phyloP scores from a whole-genome alignment of 2,113 vertebrate genomes.

The Ochotona princeps region DNA sequence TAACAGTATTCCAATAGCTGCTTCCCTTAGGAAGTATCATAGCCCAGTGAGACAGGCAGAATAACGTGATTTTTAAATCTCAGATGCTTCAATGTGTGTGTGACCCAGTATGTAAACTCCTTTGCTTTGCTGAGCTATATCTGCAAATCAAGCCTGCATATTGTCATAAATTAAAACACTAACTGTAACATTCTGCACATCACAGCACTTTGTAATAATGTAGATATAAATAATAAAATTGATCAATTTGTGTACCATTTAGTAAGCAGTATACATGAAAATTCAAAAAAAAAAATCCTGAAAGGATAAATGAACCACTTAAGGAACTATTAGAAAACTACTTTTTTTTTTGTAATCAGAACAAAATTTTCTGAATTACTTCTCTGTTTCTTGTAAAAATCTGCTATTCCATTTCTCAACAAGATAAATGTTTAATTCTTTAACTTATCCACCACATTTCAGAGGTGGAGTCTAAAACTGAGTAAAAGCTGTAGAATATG shows the following conservation, averaged over 20 bases:
- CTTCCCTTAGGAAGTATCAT: neutral
- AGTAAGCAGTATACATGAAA: neutral
- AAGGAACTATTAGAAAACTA: neutral
- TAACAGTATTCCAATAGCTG: neutral
- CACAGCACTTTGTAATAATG: neutral
- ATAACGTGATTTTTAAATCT: constrained; percentile 5
- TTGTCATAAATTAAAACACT: neutral
- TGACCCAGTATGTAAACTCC: neutral
- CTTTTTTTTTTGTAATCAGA: neutral
- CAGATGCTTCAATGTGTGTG: neutral
- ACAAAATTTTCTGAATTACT: neutral
- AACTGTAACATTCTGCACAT: neutral
- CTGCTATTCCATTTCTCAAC: neutral
- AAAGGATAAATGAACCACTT: neutral
- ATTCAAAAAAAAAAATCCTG: neutral
- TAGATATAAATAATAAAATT: neutral
- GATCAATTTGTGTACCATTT: neutral
- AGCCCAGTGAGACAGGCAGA: neutral
- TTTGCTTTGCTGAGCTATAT: constrained; percentile 17
- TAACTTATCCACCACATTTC: neutral
- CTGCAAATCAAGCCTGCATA: neutral
- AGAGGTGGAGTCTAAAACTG: neutral
- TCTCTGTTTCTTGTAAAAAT: neutral
- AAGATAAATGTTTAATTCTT: neutral
- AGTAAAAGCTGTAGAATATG: neutral